Base-by-base conservation (phyloP, 2,797 vertebrate species). In the Buceros bicornis region DNA sequence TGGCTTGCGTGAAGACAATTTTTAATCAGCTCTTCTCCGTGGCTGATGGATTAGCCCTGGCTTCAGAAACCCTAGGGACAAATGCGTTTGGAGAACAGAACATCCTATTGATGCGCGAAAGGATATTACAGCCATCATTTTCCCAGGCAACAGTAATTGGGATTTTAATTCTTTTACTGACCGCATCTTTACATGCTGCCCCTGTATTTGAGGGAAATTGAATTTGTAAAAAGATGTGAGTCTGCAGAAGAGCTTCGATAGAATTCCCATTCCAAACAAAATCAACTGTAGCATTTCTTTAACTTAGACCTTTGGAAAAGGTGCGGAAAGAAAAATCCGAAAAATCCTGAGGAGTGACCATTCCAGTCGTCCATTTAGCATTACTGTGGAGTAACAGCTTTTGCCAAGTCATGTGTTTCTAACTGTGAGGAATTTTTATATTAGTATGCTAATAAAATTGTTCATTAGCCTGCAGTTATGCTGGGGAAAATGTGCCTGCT, bases 41-140 rank as follows among this genome's bases (percentile, higher is more conserved):
- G 80, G 76, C 70, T 95, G 91, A 93, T 81, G 70, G 72, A 95
- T 94, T 91, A 94, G 62, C 40, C 69, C 66, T 47, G 58, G 58
- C 70, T 95, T 94, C 85, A 88, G 62, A 93, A 85, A 93, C 89
- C 85, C 91, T 33, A 87, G 73, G 87, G 87, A 96, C 60, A 81
- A 88, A 69, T 70, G 77, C 40, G 71, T 93, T 96, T 91, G 84
- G 89, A 94, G 58, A 94, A 95, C 66, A 82, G 76, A 95, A 91
- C 62, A 93, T 72, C 60, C 65, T 93, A 88, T 37, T 84, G 93
- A 95, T 70, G 56, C 77, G 87, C 35, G 84, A 90, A 93, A 90
- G 70, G 70, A 84, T 95, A 92, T 89, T 86, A 88, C 42, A 91
- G 82, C 42, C 70, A 80, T 77, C 56, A 60, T 91, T 89, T 95